A percentile compares a stretch with the other conserved stretches of the same genome.
Conservation (phyloP, 2,797 vertebrate genomes). For the Alcedo quadribrachys region DNA sequence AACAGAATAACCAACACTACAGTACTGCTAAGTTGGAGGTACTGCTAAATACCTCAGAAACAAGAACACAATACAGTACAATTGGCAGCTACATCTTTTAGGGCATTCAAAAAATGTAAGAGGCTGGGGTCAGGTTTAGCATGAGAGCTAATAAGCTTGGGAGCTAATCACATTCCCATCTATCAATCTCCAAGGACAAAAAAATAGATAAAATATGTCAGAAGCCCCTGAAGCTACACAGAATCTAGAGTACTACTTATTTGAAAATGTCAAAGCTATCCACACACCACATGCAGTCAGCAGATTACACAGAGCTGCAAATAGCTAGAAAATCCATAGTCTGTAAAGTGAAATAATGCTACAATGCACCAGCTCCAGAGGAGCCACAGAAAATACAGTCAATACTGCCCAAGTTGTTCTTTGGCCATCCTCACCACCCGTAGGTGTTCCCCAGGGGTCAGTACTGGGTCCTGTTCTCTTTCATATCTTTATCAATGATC, state of each 20-base stretch:
- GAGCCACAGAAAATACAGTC: neutral
- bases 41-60: neutral
- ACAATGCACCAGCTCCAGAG: neutral
- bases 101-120: neutral
- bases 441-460: neutral
- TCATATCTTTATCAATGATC: neutral
- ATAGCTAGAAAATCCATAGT: neutral
- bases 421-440: neutral
- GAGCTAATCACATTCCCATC: constrained; percentile 12
- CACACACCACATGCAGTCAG: neutral
- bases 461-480: neutral
- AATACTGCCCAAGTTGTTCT: neutral
- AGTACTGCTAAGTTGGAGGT: neutral
- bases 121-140: neutral
- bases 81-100: neutral
- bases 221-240: neutral
- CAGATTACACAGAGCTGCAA: neutral
- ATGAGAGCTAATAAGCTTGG: neutral
- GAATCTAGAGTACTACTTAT: neutral
- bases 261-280: constrained; percentile 17
- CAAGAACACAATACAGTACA: neutral
- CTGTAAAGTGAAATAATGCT: neutral
- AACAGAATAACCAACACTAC: neutral
- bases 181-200: neutral
- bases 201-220: constrained; percentile 24